phyloP scores from a whole-genome alignment of 2,113 vertebrate species.

The Pelmatolapia mariae region DNA sequence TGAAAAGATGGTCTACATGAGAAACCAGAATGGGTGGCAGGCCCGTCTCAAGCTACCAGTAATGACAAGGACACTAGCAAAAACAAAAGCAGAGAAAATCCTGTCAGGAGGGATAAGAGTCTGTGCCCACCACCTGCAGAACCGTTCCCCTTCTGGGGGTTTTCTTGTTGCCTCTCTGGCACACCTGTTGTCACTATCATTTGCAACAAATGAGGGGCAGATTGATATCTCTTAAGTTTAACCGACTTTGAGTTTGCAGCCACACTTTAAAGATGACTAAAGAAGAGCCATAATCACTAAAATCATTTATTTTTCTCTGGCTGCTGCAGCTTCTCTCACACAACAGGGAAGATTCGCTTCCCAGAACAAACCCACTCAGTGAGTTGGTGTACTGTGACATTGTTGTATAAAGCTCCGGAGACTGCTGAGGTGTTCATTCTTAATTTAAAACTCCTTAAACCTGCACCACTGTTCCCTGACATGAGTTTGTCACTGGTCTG shows the following conservation, averaged over 20 bases:
- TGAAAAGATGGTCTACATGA: not conserved
- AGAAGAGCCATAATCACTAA: not conserved
- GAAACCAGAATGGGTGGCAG: not conserved
- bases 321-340: not conserved
- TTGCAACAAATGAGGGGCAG: accelerated
- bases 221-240: not conserved
- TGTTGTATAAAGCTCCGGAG: not conserved
- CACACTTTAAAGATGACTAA: not conserved
- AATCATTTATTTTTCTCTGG: not conserved
- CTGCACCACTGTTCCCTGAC: not conserved
- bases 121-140: not conserved
- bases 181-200: not conserved
- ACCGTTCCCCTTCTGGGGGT: not conserved
- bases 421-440: not conserved
- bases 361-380: not conserved
- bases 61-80: not conserved
- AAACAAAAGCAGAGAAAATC: not conserved
- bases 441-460: not conserved
- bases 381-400: not conserved
- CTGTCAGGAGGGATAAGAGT: not conserved
- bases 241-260: not conserved
- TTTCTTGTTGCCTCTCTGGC: not conserved
- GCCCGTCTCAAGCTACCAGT: not conserved
- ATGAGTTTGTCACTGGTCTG: not conserved
- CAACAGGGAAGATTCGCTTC: accelerated